Evolutionary conservation across 2,888 invertebrate species (phyloP), one percentile per base, ranked within the genome.

Genomic region (Graphium colonna): DNA sequence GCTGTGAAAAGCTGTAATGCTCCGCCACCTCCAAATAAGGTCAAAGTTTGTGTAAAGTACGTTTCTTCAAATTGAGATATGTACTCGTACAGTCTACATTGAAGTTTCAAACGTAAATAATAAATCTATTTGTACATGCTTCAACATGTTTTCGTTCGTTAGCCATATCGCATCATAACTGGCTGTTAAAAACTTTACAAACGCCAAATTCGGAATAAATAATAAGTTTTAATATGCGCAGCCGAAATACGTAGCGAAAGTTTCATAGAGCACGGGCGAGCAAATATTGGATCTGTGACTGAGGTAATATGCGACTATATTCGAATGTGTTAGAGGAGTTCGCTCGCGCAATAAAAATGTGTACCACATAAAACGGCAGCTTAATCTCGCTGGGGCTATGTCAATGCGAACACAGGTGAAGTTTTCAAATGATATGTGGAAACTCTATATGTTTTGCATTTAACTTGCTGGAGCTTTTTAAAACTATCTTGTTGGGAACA

Each of bases 161-260:
- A 40, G 21, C 31, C 15, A 9, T 39, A 28, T 12, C 28, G 17
- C 18, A 18, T 16, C 43, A 38, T 50, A 42, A 43, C 50, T 17
- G 21, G 12, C 8, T 18, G 13, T 12, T 26, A 21, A 47, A 36
- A 26, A 44, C 43, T 51, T 51, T 13, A 21, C 21, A 33, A 38
- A 51, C 40, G 31, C 33, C 16, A 33, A 46, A 26, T 15, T 42
- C 21, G 17, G 15, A 21, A 41, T 46, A 9, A 15, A 46, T 46
- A 46, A 33, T 7, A 46, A 52, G 26, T 52, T 52, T 46, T 42
- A 52, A 52, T 50, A 50, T 26, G 52, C 46, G 10, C 28, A 16
- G 9, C 15, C 46, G 40, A 33, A 52, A 46, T 17, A 21, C 16
- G 46, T 5, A 17, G 39, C 26, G 41, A 45, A 52, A 46, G 45